Percentiles rank a stretch among this genome's conserved stretches.
Conservation (phyloP, 2,113 vertebrate species). For the Solenodon paradoxus region DNA sequence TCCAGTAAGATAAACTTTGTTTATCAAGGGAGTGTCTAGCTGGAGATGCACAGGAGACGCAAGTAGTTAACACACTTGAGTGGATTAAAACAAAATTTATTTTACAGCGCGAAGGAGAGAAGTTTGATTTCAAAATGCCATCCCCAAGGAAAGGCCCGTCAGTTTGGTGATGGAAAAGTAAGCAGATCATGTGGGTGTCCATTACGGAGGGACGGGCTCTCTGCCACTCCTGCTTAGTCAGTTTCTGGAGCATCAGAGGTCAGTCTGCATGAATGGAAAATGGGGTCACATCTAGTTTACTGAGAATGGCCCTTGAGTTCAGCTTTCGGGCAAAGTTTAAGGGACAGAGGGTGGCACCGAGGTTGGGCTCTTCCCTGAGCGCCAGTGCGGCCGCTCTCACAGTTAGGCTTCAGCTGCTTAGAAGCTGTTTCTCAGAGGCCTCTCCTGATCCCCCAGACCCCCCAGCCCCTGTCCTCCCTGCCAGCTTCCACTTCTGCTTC, state of each 20-base stretch:
- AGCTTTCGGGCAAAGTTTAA: background rate
- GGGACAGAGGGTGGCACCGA: rapidly evolving
- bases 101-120: background rate
- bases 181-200: background rate
- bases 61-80: background rate
- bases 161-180: too few species aligned
- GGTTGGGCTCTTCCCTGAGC: background rate
- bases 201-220: background rate
- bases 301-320: background rate
- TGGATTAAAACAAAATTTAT: background rate
- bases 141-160: background rate
- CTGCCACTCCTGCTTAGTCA: background rate
- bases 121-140: background rate
- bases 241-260: background rate
- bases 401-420: too few species aligned
- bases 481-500: too few species aligned
- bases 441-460: too few species aligned
- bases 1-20: background rate
- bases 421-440: too few species aligned
- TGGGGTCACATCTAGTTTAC: too few species aligned
- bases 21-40: background rate
- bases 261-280: background rate
- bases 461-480: too few species aligned
- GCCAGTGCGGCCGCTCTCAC: too few species aligned
- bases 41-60: background rate